Base-by-base conservation (phyloP, 1,140 invertebrate species). In the Araneus ventricosus region DNA sequence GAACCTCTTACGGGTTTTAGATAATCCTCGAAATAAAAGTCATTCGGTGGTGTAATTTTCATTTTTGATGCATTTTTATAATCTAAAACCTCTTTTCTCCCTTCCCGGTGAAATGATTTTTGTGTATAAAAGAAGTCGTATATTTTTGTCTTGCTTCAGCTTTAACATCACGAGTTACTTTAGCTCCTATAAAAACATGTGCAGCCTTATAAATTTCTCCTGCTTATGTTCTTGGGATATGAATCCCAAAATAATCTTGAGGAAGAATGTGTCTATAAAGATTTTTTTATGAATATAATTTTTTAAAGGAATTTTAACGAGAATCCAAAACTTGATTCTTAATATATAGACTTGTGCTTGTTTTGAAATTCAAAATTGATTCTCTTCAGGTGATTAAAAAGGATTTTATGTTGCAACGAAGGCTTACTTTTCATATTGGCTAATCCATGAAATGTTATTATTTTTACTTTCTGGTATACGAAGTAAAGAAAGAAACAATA, bases 1-100 rank as follows among this genome's bases (percentile, higher is more conserved):
- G 70, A 79, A 17, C 34, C 34, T n/a, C 27, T 79, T 79, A 79
- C 30, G 17, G 24, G 82, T 5, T 52, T 14, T 39, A 52, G 39
- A 30, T 85, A 41, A 85, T 85, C 45, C 45, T 27, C 82, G 39
- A 8, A 85, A 85, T 85, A 85, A 85, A 85, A 52, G 82, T 85
- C 82, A 85, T 17, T 14, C 8, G 82, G 82, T 52, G 82, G 27
- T 22, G 45, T 85, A 85, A 85, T 52, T 85, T 85, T 52, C 14
- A 37, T 45, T 85, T 85, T 85, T 52, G 27, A 27, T 52, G 75
- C 34, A 80, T 37, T 37, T 80, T 80, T 80, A 80, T 63, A 80
- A 39, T 80, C 75, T 80, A 22, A 34, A 80, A 80, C 7, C 30
- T 34, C 14, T 80, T 80, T 80, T 80, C 30, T 80, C 17, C 34